Conservation (phyloP, 2,797 vertebrate genomes). For the Esox masquinongy region DNA sequence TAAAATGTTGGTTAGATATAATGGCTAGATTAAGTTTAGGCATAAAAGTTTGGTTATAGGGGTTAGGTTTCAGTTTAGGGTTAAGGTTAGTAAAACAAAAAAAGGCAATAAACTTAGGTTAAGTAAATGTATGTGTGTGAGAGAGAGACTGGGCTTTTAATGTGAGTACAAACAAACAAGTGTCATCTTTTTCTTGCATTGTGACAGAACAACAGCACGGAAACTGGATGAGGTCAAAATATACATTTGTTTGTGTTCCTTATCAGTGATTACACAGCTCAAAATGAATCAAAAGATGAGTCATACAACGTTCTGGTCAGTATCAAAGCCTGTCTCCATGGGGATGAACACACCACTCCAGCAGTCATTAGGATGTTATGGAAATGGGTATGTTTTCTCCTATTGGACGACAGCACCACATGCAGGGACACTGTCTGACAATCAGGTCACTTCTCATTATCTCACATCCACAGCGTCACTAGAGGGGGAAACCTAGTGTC, state of each 20-base stretch:
- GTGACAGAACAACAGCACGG: slow-evolving; percentile 11
- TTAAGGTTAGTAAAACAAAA: too few species aligned
- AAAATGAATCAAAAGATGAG: slow-evolving; percentile 25
- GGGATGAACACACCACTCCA: slow-evolving; percentile 34
- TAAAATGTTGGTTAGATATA: too few species aligned
- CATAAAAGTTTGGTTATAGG: too few species aligned
- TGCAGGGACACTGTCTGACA: neutral
- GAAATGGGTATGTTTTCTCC: slow-evolving; percentile 15
- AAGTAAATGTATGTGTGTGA: neutral
- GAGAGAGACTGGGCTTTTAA: slow-evolving; percentile 55
- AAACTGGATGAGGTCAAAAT: slow-evolving; percentile 45
- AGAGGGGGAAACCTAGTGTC: neutral
- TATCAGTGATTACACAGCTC: slow-evolving; percentile 30
- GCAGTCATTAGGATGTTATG: neutral
- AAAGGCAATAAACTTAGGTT: slow-evolving; percentile 16
- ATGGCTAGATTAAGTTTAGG: too few species aligned
- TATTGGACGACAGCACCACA: slow-evolving; percentile 14
- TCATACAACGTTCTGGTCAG: slow-evolving; percentile 29
- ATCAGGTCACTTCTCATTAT: neutral
- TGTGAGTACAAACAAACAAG: slow-evolving; percentile 47
- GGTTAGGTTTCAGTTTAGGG: too few species aligned
- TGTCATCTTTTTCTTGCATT: slow-evolving; percentile 29
- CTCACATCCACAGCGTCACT: neutral
- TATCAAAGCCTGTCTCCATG: slow-evolving; percentile 24
- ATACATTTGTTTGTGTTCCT: slow-evolving; percentile 40